Percentiles rank a stretch among this genome's conserved stretches.
Conservation (phyloP, 2,113 vertebrate genomes). For the Oenanthe oenanthe region DNA sequence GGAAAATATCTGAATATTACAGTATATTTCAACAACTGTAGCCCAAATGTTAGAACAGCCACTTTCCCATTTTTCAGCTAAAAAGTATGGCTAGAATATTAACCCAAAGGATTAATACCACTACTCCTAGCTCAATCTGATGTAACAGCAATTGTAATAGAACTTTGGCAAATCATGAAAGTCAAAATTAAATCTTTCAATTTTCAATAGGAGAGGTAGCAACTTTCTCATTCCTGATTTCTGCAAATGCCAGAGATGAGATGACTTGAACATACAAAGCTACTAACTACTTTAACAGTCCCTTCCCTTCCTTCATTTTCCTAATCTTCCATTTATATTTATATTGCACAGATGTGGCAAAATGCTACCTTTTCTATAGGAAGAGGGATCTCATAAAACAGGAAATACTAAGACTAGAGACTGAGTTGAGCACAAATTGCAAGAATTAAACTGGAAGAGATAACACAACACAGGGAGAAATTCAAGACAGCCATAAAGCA, state of each 20-base stretch:
- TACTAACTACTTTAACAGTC: background rate
- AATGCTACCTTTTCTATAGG: background rate
- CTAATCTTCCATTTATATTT: background rate
- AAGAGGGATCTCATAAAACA: background rate
- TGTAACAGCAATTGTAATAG: background rate
- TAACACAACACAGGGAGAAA: background rate
- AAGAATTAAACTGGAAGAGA: background rate
- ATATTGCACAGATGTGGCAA: background rate
- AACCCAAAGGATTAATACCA: background rate
- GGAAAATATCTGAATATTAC: constrained; percentile 46
- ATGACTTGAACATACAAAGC: background rate
- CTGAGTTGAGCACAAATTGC: background rate
- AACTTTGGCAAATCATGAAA: background rate
- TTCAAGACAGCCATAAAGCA: background rate
- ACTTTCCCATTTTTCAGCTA: background rate
- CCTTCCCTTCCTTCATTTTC: background rate
- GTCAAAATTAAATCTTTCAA: background rate
- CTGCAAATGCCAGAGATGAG: background rate
- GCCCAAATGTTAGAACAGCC: background rate
- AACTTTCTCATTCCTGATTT: background rate
- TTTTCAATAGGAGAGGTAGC: background rate
- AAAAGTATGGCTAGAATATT: background rate
- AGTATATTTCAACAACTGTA: background rate
- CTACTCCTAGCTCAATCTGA: background rate
- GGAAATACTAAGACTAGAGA: background rate